A percentile compares a stretch with the other conserved stretches of the same genome.
Conservation (phyloP, 2,888 invertebrate genomes). For the Amorpha juglandis region DNA sequence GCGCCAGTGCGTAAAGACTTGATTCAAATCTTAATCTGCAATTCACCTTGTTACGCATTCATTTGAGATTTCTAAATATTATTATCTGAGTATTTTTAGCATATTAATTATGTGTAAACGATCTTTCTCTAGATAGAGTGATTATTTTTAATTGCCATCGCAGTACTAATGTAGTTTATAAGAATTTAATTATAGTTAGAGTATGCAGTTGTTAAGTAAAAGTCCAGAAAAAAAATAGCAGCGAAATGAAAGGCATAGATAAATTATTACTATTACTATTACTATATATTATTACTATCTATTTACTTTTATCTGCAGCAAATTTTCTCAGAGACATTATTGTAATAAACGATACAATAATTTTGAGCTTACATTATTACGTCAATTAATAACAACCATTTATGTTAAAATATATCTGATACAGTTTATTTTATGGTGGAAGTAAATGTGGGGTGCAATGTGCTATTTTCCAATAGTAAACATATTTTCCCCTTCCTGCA, state of each 20-base stretch:
- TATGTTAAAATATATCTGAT: too few relatives aligned
- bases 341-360: too few relatives aligned
- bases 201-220: not conserved
- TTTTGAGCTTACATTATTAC: too few relatives aligned
- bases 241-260: not conserved
- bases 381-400: too few relatives aligned
- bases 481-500: not conserved
- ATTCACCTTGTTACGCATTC: not conserved
- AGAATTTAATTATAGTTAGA: not conserved
- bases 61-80: not conserved
- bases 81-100: conserved; percentile 2
- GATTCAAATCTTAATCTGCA: conserved; percentile 1
- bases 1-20: too few relatives aligned
- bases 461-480: not conserved
- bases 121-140: conserved; percentile 13
- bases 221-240: not conserved
- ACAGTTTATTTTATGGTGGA: too few relatives aligned
- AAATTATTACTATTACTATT: too few relatives aligned
- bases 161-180: not conserved
- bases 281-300: too few relatives aligned
- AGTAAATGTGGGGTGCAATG: too few relatives aligned
- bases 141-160: conserved; percentile 16
- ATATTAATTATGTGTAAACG: conserved; percentile 10
- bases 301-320: too few relatives aligned
- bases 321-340: too few relatives aligned